Conservation (phyloP, 2,113 vertebrate genomes). For the Notarius quadriscutis region DNA sequence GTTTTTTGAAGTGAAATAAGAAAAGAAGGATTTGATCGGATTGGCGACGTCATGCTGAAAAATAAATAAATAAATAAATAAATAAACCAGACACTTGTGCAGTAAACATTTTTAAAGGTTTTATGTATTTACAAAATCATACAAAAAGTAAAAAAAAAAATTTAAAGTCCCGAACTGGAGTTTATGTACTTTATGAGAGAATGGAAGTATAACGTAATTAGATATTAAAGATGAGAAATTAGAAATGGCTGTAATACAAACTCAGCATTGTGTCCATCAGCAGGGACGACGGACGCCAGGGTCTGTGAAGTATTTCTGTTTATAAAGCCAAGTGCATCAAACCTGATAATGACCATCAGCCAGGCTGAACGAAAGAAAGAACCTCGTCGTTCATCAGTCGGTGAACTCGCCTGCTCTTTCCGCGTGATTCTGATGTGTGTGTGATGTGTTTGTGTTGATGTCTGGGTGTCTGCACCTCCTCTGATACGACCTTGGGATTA, state of each 20-base stretch:
- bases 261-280: background rate
- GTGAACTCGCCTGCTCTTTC: background rate
- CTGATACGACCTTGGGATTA: conserved; percentile 1
- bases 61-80: no score
- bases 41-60: no score
- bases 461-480: background rate
- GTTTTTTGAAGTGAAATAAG: background rate
- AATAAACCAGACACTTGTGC: no score
- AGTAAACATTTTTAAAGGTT: background rate
- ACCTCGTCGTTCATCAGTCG: conserved; percentile 29
- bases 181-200: background rate
- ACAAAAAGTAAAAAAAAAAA: background rate
- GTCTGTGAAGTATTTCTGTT: background rate
- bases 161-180: background rate
- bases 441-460: background rate
- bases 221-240: background rate
- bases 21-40: background rate
- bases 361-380: conserved; percentile 15
- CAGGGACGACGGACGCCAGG: background rate
- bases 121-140: background rate
- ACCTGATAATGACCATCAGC: conserved; percentile 44
- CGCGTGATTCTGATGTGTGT: background rate
- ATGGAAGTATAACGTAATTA: background rate
- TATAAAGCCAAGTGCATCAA: conserved; percentile 20
- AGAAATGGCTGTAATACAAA: background rate